Conservation (phyloP, 2,797 vertebrate species). For the Sebastes jordani region DNA sequence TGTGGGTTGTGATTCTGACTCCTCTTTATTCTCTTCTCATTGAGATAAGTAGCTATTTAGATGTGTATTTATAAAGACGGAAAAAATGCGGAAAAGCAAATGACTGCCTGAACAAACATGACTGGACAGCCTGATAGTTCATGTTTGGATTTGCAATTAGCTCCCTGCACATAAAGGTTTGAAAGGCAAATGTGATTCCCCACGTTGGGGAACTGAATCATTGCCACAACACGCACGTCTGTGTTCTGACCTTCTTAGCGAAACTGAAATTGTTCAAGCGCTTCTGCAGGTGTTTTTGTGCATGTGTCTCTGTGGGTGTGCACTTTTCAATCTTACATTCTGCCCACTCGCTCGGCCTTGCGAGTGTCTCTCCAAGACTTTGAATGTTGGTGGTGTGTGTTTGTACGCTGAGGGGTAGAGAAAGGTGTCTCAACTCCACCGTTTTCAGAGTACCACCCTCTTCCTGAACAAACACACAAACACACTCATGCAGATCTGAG, state of each 20-base stretch:
- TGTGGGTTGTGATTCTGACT: not conserved
- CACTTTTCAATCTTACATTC: slow-evolving; percentile 53
- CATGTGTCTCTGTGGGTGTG: slow-evolving; percentile 60
- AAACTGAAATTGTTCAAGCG: slow-evolving; percentile 49
- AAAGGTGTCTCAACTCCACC: slow-evolving; percentile 60
- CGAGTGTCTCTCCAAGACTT: slow-evolving; percentile 63
- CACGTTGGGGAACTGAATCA: slow-evolving; percentile 48
- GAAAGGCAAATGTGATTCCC: slow-evolving; percentile 54
- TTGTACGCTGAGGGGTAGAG: slow-evolving; percentile 49
- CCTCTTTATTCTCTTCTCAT: slow-evolving; percentile 2
- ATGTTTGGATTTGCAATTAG: slow-evolving; percentile 64
- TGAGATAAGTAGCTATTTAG: slow-evolving; percentile 12
- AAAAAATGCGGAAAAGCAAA: not conserved
- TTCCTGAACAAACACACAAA: slow-evolving; percentile 54
- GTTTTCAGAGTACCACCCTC: slow-evolving; percentile 44
- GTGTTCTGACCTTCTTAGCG: slow-evolving; percentile 51
- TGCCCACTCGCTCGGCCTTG: slow-evolving; percentile 62
- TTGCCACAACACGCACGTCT: slow-evolving; percentile 39
- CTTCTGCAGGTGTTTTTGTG: slow-evolving; percentile 61
- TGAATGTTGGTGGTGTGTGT: slow-evolving; percentile 61
- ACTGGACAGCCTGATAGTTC: slow-evolving; percentile 22
- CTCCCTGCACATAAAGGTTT: slow-evolving; percentile 28
- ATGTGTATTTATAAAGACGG: not conserved
- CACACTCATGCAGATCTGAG: slow-evolving; percentile 59
- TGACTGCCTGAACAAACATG: slow-evolving; percentile 2